Conservation (phyloP, 2,113 vertebrate species). For the Lophura nycthemera region DNA sequence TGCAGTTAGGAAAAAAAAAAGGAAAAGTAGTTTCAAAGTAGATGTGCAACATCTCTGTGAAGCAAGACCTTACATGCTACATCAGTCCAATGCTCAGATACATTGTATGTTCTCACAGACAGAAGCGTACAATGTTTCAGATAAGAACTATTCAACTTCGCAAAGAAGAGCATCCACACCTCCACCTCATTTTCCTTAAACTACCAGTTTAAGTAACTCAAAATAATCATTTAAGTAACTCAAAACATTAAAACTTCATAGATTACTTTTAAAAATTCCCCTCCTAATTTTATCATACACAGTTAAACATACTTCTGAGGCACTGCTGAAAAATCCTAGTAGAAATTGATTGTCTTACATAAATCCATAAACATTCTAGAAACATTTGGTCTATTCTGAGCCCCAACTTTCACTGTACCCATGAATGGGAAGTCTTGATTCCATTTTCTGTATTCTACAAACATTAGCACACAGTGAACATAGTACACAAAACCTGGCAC, state of each 20-base stretch:
- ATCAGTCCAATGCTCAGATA: neutral
- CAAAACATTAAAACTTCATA: neutral
- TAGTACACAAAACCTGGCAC: conserved; percentile 33
- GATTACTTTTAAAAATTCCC: conserved; percentile 42
- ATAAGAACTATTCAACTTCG: conserved; percentile 11
- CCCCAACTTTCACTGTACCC: neutral
- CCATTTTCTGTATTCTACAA: neutral
- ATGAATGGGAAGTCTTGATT: neutral
- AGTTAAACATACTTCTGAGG: conserved; percentile 15
- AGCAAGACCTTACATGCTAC: neutral
- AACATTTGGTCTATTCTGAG: neutral
- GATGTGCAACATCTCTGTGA: neutral
- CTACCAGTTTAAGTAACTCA: conserved; percentile 11
- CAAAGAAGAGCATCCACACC: neutral
- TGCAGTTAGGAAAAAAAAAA: neutral
- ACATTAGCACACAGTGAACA: neutral
- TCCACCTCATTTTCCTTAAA: neutral
- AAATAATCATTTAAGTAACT: neutral
- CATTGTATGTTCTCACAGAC: neutral
- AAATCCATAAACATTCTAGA: neutral
- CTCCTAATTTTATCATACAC: neutral
- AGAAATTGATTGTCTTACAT: conserved; percentile 29
- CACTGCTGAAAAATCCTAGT: conserved; percentile 37
- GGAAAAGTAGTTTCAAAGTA: neutral
- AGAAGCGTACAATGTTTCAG: neutral